Evolutionary conservation across 2,797 vertebrate species (phyloP).

Genomic region (Gobio occitaniae): DNA sequence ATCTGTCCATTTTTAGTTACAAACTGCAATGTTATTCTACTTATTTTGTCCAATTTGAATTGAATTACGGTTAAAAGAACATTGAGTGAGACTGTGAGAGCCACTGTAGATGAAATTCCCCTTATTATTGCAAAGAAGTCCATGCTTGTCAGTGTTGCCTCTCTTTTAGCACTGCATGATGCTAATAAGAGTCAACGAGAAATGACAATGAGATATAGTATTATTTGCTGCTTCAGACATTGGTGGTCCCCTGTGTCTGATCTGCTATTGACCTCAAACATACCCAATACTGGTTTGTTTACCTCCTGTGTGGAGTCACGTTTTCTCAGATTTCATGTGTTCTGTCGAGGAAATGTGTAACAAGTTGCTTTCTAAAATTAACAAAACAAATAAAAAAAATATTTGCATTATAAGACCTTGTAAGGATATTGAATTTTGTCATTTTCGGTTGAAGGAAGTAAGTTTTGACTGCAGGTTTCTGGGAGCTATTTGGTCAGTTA

Average conservation of each 20-base stretch:
- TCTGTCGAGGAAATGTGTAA: neutral
- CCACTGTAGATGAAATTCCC: neutral
- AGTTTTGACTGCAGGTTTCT: neutral
- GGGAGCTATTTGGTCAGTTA: neutral
- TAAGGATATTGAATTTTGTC: neutral
- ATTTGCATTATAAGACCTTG: neutral
- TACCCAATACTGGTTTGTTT: conserved; percentile 21
- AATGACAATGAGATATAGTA: conserved; percentile 32
- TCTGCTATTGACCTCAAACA: conserved; percentile 37
- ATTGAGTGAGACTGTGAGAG: neutral
- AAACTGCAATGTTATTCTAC: neutral
- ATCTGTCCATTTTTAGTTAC: neutral
- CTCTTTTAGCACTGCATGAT: neutral
- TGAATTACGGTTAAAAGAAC: neutral
- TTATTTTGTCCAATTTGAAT: neutral
- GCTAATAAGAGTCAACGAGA: neutral
- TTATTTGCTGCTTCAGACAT: conserved; percentile 46
- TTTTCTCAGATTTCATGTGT: conserved; percentile 9
- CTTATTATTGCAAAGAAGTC: neutral
- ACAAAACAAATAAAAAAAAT: neutral
- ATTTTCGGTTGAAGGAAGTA: neutral
- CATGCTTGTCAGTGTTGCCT: neutral
- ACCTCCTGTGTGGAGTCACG: neutral
- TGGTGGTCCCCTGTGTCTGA: conserved; percentile 11
- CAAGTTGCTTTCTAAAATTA: neutral